Conservation (phyloP, 2,888 invertebrate genomes). For the Anthrax anthrax region DNA sequence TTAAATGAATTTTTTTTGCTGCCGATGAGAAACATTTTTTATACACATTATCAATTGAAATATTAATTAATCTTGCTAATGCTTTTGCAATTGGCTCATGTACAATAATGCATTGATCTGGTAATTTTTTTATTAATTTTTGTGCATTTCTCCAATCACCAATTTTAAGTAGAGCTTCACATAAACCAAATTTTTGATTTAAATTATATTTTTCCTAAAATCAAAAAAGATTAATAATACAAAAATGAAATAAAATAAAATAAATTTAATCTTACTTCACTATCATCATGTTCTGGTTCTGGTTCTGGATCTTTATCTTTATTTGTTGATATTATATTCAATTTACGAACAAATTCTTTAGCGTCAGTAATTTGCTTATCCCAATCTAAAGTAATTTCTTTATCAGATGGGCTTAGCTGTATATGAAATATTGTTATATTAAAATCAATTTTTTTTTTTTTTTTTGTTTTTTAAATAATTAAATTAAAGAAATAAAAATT, state of each 20-base stretch:
- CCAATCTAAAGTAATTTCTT: conserved; percentile 61
- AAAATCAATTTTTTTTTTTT: background rate
- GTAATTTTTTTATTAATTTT: conserved; percentile 64
- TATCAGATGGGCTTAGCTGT: conserved; percentile 74
- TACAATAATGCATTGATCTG: conserved; percentile 63
- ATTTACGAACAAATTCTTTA: conserved; percentile 74
- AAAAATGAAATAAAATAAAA: background rate
- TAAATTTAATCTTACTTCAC: conserved; percentile 43
- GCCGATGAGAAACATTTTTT: conserved; percentile 56
- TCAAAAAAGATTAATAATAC: no score
- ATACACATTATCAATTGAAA: conserved; percentile 77
- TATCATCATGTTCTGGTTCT: conserved; percentile 49
- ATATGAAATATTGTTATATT: conserved; percentile 10
- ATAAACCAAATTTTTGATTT: conserved; percentile 90
- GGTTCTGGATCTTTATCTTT: conserved; percentile 64
- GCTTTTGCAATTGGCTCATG: conserved; percentile 65
- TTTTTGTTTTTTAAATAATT: background rate
- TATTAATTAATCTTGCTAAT: conserved; percentile 65
- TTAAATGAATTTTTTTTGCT: conserved; percentile 42
- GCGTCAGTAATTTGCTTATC: conserved; percentile 71
- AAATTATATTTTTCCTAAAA: conserved; percentile 26
- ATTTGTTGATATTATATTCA: conserved; percentile 68
- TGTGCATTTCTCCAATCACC: conserved; percentile 85
- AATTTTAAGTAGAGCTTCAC: conserved; percentile 73
- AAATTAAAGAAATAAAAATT: conserved; percentile 21